Percentiles rank a stretch among this genome's conserved stretches.
Evolutionary conservation across 2,888 invertebrate genomes (phyloP).

Genomic region (Scaptomyza cyrtandrae): DNA sequence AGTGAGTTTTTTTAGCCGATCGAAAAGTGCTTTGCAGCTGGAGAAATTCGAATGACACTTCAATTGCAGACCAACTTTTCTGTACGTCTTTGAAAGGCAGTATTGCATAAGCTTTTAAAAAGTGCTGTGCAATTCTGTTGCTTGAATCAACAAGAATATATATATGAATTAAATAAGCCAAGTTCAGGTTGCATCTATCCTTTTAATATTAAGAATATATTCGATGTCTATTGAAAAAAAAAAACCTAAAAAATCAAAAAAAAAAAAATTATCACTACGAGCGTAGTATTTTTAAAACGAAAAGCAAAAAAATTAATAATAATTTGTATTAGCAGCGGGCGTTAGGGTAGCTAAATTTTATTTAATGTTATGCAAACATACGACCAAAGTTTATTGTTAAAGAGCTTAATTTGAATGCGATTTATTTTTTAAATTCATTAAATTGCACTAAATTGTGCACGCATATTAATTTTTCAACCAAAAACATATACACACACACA

Average conservation of each 20-base stretch:
- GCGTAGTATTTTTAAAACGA: conserved; percentile 39
- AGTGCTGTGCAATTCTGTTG: conserved; percentile 39
- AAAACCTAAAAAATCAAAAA: conserved; percentile 25
- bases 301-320: conserved; percentile 31
- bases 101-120: conserved; percentile 54
- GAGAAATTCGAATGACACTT: conserved; percentile 12
- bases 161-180: conserved; percentile 31
- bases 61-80: conserved; percentile 59
- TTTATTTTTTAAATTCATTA: conserved; percentile 39
- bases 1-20: conserved; percentile 58
- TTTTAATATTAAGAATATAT: conserved; percentile 61
- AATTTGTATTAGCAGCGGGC: conserved; percentile 60
- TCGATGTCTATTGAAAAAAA: conserved; percentile 65
- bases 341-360: conserved; percentile 73
- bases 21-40: conserved; percentile 61
- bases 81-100: conserved; percentile 21
- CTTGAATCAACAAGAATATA: conserved; percentile 20
- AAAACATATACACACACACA: conserved; percentile 36
- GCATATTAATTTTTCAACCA: conserved; percentile 57
- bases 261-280: conserved; percentile 44
- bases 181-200: conserved; percentile 60
- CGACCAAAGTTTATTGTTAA: conserved; percentile 76
- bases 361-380: conserved; percentile 50
- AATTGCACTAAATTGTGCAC: conserved; percentile 48
- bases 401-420: conserved; percentile 52